phyloP scores from a whole-genome alignment of 2,888 invertebrate genomes.

The Fabriciana adippe region DNA sequence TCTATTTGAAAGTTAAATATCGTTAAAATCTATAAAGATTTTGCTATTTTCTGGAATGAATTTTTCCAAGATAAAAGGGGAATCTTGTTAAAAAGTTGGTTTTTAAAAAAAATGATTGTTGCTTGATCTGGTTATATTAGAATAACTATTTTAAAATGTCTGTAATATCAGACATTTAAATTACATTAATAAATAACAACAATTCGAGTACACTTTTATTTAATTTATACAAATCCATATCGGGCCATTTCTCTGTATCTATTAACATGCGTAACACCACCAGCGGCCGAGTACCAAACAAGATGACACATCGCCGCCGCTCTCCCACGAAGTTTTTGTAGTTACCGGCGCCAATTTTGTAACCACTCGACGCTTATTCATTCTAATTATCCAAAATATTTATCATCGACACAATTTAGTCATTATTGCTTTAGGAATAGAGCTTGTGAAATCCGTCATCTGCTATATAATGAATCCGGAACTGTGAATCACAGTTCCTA shows the following conservation, averaged over 20 bases:
- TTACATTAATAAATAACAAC: too few species aligned
- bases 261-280: background rate
- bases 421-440: conserved; percentile 12
- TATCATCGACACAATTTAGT: conserved; percentile 3
- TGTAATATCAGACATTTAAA: too few species aligned
- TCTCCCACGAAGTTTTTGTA: conserved; percentile 45
- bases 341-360: conserved; percentile 36
- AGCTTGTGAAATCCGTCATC: conserved; percentile 31
- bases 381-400: conserved; percentile 15
- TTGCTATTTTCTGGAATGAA: too few species aligned
- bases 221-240: background rate
- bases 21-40: too few species aligned
- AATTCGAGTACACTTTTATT: too few species aligned
- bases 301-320: conserved; percentile 39
- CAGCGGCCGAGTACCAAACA: background rate
- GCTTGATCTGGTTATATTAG: too few species aligned
- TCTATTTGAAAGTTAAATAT: too few species aligned
- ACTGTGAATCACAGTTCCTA: conserved; percentile 71
- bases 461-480: conserved; percentile 63
- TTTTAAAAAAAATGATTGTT: too few species aligned
- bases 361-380: conserved; percentile 2
- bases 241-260: background rate
- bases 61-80: too few species aligned
- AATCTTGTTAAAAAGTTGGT: too few species aligned
- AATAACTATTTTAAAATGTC: too few species aligned